phyloP scores from a whole-genome alignment of 2,113 vertebrate species.

The Nothocercus julius region DNA sequence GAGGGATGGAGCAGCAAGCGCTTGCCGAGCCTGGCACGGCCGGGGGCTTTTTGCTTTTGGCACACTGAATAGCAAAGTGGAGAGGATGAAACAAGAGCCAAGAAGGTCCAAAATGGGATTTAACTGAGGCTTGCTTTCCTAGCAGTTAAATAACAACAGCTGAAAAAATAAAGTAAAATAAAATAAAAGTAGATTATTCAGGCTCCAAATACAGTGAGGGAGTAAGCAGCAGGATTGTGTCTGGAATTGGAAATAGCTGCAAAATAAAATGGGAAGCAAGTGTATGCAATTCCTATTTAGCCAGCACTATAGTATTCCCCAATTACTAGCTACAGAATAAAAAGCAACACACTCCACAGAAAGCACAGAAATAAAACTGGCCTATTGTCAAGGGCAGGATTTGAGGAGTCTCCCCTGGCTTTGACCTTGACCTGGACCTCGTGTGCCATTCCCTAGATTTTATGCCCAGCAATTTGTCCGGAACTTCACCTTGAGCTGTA shows the following conservation, averaged over 20 bases:
- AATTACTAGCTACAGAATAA: background rate
- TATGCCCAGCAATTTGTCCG: background rate
- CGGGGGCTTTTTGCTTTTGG: background rate
- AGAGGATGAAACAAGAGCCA: background rate
- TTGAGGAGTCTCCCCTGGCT: background rate
- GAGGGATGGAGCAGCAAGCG: background rate
- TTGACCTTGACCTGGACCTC: slow-evolving; percentile 54
- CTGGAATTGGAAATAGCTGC: background rate
- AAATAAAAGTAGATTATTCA: no score
- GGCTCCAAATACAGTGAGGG: background rate
- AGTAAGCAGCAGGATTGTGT: background rate
- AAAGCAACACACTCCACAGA: background rate
- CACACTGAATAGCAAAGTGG: background rate
- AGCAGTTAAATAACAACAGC: background rate
- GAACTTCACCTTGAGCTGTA: background rate
- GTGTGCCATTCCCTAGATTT: background rate
- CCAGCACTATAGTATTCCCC: background rate
- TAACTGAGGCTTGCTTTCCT: background rate
- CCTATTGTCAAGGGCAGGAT: background rate
- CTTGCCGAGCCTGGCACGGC: background rate
- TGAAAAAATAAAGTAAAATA: no score
- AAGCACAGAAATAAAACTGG: background rate
- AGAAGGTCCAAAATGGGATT: background rate
- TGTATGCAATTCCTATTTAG: accelerated
- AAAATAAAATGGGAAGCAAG: background rate